Evolutionary conservation across 2,797 vertebrate species (phyloP).

Genomic region (Pangasius sanitwongsei): DNA sequence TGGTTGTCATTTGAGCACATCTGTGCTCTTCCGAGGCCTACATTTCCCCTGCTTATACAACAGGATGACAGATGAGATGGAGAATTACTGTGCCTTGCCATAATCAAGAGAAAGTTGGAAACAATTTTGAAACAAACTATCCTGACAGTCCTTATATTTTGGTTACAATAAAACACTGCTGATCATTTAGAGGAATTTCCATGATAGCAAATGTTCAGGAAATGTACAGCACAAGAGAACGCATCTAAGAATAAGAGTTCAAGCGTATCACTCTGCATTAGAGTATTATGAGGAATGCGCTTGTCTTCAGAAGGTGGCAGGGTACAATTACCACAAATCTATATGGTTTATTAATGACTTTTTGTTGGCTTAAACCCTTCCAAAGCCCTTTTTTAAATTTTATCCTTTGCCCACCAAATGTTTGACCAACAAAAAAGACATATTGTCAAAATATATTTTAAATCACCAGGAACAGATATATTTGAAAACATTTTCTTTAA

Average conservation of each 20-base stretch:
- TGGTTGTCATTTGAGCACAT: constrained; percentile 46
- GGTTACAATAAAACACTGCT: neutral
- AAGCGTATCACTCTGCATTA: neutral
- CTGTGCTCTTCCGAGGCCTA: constrained; percentile 36
- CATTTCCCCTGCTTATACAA: constrained; percentile 48
- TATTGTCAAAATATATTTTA: neutral
- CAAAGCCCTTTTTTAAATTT: neutral
- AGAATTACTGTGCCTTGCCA: neutral
- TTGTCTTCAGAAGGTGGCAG: neutral
- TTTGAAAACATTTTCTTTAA: neutral
- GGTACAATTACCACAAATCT: neutral
- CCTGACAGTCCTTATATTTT: neutral
- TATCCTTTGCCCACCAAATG: neutral
- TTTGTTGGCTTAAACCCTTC: neutral
- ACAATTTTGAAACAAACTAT: neutral
- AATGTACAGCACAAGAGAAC: neutral
- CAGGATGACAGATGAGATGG: constrained; percentile 33
- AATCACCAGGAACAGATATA: neutral
- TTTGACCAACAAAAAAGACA: neutral
- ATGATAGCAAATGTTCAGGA: neutral
- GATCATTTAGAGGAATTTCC: neutral
- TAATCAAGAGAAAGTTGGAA: neutral
- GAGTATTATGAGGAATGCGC: neutral
- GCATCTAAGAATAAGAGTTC: neutral
- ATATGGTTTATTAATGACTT: neutral